Evolutionary conservation across 53 echinoderm and acorn worm genomes (phyloP), one percentile per base, ranked within the genome.

Genomic region (Patiria pectinifera): DNA sequence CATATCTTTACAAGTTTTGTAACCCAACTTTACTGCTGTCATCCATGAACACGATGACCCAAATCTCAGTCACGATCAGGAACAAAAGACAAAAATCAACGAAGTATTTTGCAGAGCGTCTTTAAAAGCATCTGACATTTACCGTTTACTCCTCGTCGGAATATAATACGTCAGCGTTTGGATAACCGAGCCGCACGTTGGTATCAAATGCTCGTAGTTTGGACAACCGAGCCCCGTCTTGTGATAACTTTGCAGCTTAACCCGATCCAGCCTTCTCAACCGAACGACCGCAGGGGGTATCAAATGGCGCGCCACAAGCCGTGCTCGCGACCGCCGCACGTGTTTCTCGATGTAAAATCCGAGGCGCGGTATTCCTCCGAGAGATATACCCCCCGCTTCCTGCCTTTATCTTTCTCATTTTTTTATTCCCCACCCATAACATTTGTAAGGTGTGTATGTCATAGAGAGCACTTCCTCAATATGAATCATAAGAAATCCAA

Each of bases 221-320:
- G 61, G 90, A 81, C 60, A 90, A 63, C 14, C 23, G 19, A 90
- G 4, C 66, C 90, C 70, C 62, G 81, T 21, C 82, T 69, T 80
- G 81, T 69, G 62, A 80, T 81, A 90, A 90, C 90, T 90, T 81
- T 69, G 66, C 66, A 63, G 46, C 66, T 48, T 81, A 80, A 90
- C 62, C 80, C 21, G 62, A 90, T 62, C 79, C 90, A n/a, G 45
- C n/a, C 2, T 5, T 10, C 80, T 81, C 3, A 90, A 81, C 66
- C 23, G 47, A 69, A 69, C 46, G 80, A 11, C 18, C 66, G 19
- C 46, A n/a, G 66, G 90, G 90, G 71, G 69, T 80, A 90, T 90
- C 62, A 19, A 24, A 81, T 90, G 62, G 11, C 47, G 19, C 49
- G 15, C 71, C 72, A 66, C 35, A 43, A 66, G 18, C 18, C 10